Evolutionary conservation across 2,888 invertebrate species (phyloP), one percentile per base, ranked within the genome.

Genomic region (Apodemia hepburni): DNA sequence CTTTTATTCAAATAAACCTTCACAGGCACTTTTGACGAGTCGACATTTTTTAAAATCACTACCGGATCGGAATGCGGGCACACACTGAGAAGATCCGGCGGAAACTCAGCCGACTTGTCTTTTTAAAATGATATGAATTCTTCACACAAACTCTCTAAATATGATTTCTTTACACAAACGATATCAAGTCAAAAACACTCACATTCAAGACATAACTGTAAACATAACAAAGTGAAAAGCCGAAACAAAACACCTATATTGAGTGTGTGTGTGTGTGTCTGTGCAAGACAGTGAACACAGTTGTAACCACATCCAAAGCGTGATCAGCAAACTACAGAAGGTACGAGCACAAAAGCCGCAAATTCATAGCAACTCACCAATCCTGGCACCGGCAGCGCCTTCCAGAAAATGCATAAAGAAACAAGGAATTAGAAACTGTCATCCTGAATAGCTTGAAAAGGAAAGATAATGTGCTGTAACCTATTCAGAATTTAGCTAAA

Each of bases 381-480:
- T 94, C 76, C 94, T 82, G 67, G 94, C 94, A 73, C 94, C 94
- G 72, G 94, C 94, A 73, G 94, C 94, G 88, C 93, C 93, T 93
- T 88, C 77, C 72, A 54, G 54, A 27, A 11, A 18, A 54, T 54
- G 54, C 54, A 27, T 22, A 73, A 77, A 81, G 85, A 84, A 75
- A 77, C 74, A 81, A 76, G 73, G 75, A 80, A 82, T 73, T 72
- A 75, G 72, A 78, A 33, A 61, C 22, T 47, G 12, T 8, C 15
- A 47, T 15, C 27, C 15, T 15, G 27, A 54, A 27, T 15, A 54
- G 18, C 22, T 22, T 27, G 29, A 54, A 6, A 27, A 27, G 11
- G 27, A 54, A 27, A 54, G 15, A 22, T 49, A 51, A 18, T 6
- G 54, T 54, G 54, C 54, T 45, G n/a, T 2, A 45, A 38, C 45